A percentile compares a stretch with the other conserved stretches of the same genome.
Evolutionary conservation across 2,888 invertebrate genomes (phyloP).

Genomic region (Aspidiotus destructor): DNA sequence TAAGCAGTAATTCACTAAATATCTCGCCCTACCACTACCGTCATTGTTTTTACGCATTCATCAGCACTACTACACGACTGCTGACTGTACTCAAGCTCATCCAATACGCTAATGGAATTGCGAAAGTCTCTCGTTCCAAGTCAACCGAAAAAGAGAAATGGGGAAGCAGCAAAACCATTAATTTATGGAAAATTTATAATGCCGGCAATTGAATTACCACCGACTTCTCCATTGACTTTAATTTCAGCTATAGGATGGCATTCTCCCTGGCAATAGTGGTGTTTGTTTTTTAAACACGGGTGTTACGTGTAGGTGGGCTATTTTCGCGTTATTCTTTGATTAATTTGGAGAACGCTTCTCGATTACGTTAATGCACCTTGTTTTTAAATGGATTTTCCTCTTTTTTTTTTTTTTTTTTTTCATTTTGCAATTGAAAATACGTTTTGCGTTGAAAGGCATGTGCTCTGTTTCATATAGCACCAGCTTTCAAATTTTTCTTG

Average conservation of each 20-base stretch:
- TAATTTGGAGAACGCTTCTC: too few relatives aligned
- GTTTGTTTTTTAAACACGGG: too few relatives aligned
- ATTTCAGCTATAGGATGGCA: slow-evolving; percentile 14
- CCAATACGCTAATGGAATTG: slow-evolving; percentile 31
- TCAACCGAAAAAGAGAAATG: slow-evolving; percentile 32
- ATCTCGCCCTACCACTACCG: slow-evolving; percentile 22
- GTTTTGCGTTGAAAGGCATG: too few relatives aligned
- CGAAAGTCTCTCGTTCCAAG: slow-evolving; percentile 20
- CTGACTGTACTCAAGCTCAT: slow-evolving; percentile 22
- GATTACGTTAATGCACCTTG: too few relatives aligned
- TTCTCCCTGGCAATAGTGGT: too few relatives aligned
- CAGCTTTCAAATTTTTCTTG: too few relatives aligned
- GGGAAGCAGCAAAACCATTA: slow-evolving; percentile 28
- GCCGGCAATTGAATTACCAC: slow-evolving; percentile 30
- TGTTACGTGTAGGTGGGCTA: too few relatives aligned
- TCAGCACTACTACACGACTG: slow-evolving; percentile 4
- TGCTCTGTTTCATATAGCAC: too few relatives aligned
- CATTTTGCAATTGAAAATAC: too few relatives aligned
- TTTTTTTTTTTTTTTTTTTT: too few relatives aligned
- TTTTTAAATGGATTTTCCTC: too few relatives aligned
- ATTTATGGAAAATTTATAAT: slow-evolving; percentile 33
- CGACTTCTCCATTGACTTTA: slow-evolving; percentile 29
- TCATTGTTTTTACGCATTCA: not conserved
- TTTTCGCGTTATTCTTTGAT: too few relatives aligned
- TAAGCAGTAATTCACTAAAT: slow-evolving; percentile 26